Evolutionary conservation across 1,140 invertebrate species (phyloP), one percentile per base, ranked within the genome.

Genomic region (Wiebesia pumilae): DNA sequence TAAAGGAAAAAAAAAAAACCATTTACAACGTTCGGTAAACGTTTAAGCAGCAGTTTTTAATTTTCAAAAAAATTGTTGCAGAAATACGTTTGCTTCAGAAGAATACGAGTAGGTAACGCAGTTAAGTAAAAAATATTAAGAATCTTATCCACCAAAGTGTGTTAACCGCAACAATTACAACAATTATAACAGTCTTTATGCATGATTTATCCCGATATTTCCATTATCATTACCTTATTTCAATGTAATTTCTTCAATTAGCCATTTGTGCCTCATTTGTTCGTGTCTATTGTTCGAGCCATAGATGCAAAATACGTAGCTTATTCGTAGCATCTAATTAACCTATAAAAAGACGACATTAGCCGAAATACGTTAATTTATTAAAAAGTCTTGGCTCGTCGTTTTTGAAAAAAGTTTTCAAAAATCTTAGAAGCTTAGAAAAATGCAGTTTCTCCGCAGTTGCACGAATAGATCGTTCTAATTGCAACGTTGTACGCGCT

Each of bases 381-480:
- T 62, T 27, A 24, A 62, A 62, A 62, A 62, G 27, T 27, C 1
- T 62, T 24, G 21, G 19, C 24, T 10, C 24, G 58, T 6, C 27
- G 24, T 27, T 3, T n/a, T n/a, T 7, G 24, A 27, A 3, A 62
- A 62, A 62, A 27, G 24, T 24, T 16, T 58, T 21, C 19, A 16
- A 3, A 12, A 58, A 21, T 3, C 54, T 47, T 2, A 19, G 19
- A 54, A 54, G 19, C 19, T 54, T 54, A 24, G 58, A 27, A 62
- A 62, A 62, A 62, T 27, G 79, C 54, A 87, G 58, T 83, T 87
- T 75, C 69, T 83, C 71, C 71, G 71, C 51, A 83, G 51, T 83
- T 51, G 62, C 85, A 65, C 69, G 65, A 87, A 81, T 80, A 87
- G 86, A 87, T 82, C 86, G 86, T 87, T 87, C 86, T 87, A 87